These are phyloP conservation scores for Nesogale talazaci DNA, from an alignment of 2,113 vertebrate genomes.

Conservation along the genomic window DNA sequence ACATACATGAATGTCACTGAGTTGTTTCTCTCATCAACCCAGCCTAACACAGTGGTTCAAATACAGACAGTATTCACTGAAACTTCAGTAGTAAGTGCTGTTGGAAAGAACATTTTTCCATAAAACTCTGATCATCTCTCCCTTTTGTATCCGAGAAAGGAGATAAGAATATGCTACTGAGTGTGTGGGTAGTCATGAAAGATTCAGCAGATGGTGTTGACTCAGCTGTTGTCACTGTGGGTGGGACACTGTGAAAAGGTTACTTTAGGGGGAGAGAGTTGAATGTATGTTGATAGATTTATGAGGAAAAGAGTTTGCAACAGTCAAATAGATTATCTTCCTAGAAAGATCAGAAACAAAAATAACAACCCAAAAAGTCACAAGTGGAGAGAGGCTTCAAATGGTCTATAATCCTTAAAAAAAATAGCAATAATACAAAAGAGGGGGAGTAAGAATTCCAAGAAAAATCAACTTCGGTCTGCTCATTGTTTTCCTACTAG, in stretches of 20 bases:
- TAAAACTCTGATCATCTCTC: background rate
- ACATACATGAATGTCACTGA: no score
- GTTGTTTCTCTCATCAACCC: no score
- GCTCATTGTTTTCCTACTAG: background rate
- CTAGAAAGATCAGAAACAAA: constrained; percentile 45
- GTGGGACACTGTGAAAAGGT: background rate
- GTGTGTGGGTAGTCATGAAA: constrained; percentile 1
- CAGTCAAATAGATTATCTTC: constrained; percentile 9
- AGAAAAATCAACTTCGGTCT: background rate
- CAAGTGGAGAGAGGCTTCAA: background rate
- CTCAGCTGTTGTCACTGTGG: background rate
- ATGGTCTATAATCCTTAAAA: background rate
- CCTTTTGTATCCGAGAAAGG: background rate
- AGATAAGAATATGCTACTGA: background rate
- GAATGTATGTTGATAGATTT: constrained; percentile 10
- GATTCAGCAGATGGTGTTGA: constrained; percentile 46
- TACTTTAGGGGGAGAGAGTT: constrained; percentile 4
- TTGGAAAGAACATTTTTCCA: constrained; percentile 3
- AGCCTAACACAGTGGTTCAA: background rate
- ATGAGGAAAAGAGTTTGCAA: background rate
- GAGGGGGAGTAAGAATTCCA: background rate
- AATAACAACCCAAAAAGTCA: constrained; percentile 7
- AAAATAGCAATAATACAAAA: background rate
- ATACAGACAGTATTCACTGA: background rate
- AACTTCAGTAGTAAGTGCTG: background rate